These are phyloP conservation scores for Netelia inedita DNA, from an alignment of 2,888 invertebrate genomes.

Conservation along the genomic window DNA sequence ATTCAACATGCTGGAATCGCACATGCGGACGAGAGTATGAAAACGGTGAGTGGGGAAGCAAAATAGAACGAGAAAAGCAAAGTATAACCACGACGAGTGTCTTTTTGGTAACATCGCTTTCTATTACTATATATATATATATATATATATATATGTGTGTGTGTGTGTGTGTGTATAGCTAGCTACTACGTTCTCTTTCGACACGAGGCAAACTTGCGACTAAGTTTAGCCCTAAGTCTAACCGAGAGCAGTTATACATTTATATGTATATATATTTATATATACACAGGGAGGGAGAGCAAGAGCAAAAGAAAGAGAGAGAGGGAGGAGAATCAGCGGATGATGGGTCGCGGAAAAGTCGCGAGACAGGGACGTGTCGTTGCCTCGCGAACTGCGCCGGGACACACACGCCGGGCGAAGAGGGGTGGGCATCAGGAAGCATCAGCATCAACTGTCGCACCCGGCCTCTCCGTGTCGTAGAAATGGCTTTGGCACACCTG, in stretches of 20 bases:
- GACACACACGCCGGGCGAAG: too few species aligned
- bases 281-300: constrained; percentile 4
- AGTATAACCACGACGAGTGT: constrained; percentile 48
- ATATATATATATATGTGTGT: neutral
- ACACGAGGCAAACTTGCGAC: constrained; percentile 73
- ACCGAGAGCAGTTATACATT: constrained; percentile 7
- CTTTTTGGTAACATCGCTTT: constrained; percentile 24
- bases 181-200: constrained; percentile 44
- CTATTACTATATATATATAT: neutral
- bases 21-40: constrained; percentile 55
- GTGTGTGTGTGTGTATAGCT: constrained; percentile 9
- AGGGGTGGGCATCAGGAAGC: constrained; percentile 24
- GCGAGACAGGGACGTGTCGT: constrained; percentile 74
- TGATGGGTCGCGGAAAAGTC: constrained; percentile 73
- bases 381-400: constrained; percentile 67
- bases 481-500: constrained; percentile 80
- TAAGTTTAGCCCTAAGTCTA: constrained; percentile 76
- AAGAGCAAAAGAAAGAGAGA: constrained; percentile 68
- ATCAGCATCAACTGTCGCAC: constrained; percentile 40
- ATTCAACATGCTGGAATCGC: constrained; percentile 27
- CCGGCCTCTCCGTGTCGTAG: constrained; percentile 36
- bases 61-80: neutral
- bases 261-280: neutral
- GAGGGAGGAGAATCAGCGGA: constrained; percentile 72
- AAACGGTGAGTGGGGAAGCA: neutral